phyloP scores from a whole-genome alignment of 2,113 vertebrate genomes.

The Hoplias malabaricus region DNA sequence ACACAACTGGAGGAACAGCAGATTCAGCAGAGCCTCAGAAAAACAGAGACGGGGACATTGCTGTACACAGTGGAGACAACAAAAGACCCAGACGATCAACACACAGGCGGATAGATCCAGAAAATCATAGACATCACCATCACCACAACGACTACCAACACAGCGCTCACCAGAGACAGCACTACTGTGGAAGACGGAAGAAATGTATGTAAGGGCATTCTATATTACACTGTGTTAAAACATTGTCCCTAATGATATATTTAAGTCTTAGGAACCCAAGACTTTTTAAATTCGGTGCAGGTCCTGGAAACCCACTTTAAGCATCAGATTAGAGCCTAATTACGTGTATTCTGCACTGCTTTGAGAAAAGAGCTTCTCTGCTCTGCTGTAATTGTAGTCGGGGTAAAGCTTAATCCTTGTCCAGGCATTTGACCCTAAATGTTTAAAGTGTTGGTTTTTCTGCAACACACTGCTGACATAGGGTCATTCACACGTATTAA shows the following conservation, averaged over 20 bases:
- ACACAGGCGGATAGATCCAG: not conserved
- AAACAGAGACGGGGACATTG: not conserved
- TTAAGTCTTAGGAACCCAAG: too few relatives aligned
- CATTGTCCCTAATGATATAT: too few relatives aligned
- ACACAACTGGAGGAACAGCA: not conserved
- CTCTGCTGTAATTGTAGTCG: too few relatives aligned
- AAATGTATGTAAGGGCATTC: constrained; percentile 89
- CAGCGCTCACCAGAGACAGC: constrained; percentile 69
- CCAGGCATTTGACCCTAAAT: too few relatives aligned
- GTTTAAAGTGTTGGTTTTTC: not conserved
- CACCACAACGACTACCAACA: constrained; percentile 48
- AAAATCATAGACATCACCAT: constrained; percentile 5
- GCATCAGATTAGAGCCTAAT: too few relatives aligned
- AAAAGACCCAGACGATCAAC: constrained; percentile 9
- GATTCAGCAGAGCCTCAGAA: not conserved
- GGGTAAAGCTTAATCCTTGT: too few relatives aligned
- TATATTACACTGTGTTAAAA: constrained; percentile 15
- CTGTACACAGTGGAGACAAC: not conserved
- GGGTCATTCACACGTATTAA: not conserved
- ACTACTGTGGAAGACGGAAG: constrained; percentile 89
- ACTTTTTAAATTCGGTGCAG: too few relatives aligned
- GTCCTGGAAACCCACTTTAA: not conserved
- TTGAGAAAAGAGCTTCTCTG: too few relatives aligned
- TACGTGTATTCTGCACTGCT: too few relatives aligned
- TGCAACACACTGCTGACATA: not conserved